These are phyloP conservation scores for Drosophila kikkawai DNA, from an alignment of 1,140 invertebrate genomes.

Conservation along the genomic window DNA sequence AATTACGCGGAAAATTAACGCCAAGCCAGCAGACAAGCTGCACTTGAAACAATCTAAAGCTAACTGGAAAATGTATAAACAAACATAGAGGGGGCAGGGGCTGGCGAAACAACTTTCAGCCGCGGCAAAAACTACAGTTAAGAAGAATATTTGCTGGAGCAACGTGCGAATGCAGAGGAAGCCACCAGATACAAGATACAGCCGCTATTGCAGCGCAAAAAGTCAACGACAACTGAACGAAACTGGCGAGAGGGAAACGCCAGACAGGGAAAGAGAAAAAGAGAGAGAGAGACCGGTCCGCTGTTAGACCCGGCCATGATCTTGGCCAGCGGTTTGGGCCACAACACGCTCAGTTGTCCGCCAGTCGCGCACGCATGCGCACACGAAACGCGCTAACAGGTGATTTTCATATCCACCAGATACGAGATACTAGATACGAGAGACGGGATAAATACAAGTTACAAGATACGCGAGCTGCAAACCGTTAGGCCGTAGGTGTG, in stretches of 20 bases:
- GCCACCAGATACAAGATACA: conserved; percentile 27
- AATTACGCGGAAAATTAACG: conserved; percentile 37
- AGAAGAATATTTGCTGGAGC: conserved; percentile 59
- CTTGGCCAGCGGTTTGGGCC: conserved; percentile 54
- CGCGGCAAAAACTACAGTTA: conserved; percentile 64
- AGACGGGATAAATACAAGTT: conserved; percentile 29
- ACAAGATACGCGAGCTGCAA: conserved; percentile 30
- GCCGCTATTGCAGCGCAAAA: conserved; percentile 54
- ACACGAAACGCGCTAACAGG: conserved; percentile 44
- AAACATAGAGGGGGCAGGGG: conserved; percentile 52
- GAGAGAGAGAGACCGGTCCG: conserved; percentile 33
- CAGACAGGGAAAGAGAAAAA: conserved; percentile 8
- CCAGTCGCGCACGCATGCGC: conserved; percentile 74
- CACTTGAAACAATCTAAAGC: conserved; percentile 60
- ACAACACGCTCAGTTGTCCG: conserved; percentile 61
- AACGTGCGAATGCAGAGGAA: conserved; percentile 52
- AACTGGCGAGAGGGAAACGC: conserved; percentile 21
- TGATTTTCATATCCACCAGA: conserved; percentile 39
- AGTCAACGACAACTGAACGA: conserved; percentile 69
- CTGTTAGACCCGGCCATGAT: conserved; percentile 58
- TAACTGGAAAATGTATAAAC: conserved; percentile 79
- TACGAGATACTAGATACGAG: conserved; percentile 35
- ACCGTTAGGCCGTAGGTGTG: conserved; percentile 73
- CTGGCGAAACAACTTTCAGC: conserved; percentile 69
- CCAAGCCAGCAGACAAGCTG: conserved; percentile 44